These are phyloP conservation scores for Trididemnum clinides DNA, from an alignment of 23 tunicate species.

Conservation along the genomic window DNA sequence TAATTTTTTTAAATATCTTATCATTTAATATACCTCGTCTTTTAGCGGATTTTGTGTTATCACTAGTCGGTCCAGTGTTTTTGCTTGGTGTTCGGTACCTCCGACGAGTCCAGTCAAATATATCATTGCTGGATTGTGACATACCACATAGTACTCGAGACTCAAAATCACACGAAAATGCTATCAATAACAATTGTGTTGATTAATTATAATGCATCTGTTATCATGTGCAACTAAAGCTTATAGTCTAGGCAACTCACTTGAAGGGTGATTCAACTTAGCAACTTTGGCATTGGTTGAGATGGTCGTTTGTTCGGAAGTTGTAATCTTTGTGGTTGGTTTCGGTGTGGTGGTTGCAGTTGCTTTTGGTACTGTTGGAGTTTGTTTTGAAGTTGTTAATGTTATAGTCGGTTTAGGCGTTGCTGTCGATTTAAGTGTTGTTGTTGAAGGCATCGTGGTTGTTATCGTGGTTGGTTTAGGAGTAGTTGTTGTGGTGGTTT, in stretches of 20 bases:
- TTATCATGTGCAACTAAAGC: too few species aligned
- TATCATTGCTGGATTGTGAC: constrained; percentile 48
- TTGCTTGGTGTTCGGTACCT: constrained; percentile 52
- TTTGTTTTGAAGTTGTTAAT: constrained; percentile 38
- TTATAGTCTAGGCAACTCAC: too few species aligned
- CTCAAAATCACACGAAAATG: constrained; percentile 76
- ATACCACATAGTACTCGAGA: constrained; percentile 44
- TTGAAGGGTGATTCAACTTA: not conserved
- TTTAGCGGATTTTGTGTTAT: constrained; percentile 49
- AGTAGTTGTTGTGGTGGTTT: constrained; percentile 36
- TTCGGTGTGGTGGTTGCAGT: constrained; percentile 44
- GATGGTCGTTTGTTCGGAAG: constrained; percentile 14
- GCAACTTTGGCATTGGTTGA: constrained; percentile 7
- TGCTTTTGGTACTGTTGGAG: constrained; percentile 51
- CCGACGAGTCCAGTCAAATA: constrained; percentile 68
- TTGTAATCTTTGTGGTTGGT: constrained; percentile 40
- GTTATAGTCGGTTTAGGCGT: constrained; percentile 41
- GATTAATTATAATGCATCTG: too few species aligned
- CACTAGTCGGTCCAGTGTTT: constrained; percentile 72
- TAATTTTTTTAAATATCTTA: too few species aligned
- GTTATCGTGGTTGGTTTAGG: constrained; percentile 45
- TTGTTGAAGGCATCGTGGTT: constrained; percentile 41
- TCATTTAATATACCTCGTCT: constrained; percentile 46
- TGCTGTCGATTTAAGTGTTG: constrained; percentile 54
- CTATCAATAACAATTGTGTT: constrained; percentile 6